Conservation (phyloP, 1,140 invertebrate species). For the Conus betulinus region DNA sequence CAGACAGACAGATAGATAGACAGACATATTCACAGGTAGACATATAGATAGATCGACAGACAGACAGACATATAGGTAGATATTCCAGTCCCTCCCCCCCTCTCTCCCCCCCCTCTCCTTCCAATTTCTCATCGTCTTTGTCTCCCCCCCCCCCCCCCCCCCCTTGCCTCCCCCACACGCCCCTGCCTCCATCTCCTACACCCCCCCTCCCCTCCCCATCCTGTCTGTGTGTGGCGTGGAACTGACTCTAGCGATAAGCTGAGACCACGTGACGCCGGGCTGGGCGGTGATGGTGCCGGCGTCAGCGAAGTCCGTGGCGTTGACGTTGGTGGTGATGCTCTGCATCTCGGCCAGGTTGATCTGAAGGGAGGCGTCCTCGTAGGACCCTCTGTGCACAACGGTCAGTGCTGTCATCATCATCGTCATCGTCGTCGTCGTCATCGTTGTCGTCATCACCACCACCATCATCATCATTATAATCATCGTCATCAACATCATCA, state of each 20-base stretch:
- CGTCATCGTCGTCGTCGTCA: too few relatives aligned
- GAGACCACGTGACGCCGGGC: background rate
- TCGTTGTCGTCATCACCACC: too few relatives aligned
- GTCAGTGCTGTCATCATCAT: too few relatives aligned
- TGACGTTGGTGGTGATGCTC: background rate
- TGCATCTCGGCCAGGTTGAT: background rate
- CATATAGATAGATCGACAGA: too few relatives aligned
- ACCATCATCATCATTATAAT: too few relatives aligned
- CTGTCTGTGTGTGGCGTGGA: background rate
- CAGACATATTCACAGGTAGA: too few relatives aligned
- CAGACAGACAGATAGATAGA: too few relatives aligned
- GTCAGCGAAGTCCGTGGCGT: background rate
- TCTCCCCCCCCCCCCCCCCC: background rate
- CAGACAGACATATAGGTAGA: too few relatives aligned
- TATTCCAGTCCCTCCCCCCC: too few relatives aligned
- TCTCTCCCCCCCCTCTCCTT: background rate
- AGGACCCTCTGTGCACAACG: background rate
- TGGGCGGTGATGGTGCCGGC: slow-evolving; percentile 5
- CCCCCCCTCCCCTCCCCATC: background rate
- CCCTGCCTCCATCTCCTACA: background rate
- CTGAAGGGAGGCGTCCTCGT: background rate
- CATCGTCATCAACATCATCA: too few relatives aligned
- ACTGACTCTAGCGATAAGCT: background rate
- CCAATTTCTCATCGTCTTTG: background rate
- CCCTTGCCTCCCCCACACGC: background rate